These are phyloP conservation scores for Drosophila eugracilis DNA, from an alignment of 1,140 invertebrate genomes.

Conservation along the genomic window DNA sequence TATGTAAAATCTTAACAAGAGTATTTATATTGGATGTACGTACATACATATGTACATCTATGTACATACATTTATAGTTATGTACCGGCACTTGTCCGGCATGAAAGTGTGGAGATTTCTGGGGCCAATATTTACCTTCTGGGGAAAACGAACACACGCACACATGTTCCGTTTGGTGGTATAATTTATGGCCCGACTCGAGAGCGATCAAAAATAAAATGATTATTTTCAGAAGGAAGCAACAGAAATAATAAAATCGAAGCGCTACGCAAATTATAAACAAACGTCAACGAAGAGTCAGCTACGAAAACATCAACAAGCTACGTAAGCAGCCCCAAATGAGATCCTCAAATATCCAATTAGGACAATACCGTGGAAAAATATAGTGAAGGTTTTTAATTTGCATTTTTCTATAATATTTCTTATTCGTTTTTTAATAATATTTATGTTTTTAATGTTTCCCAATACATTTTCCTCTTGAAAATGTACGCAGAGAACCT, in stretches of 20 bases:
- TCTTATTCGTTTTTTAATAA: too few species aligned
- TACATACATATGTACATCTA: not conserved
- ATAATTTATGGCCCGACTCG: conserved; percentile 62
- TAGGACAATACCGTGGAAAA: conserved; percentile 10
- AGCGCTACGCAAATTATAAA: conserved; percentile 66
- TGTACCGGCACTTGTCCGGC: conserved; percentile 21
- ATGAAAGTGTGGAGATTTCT: conserved; percentile 10
- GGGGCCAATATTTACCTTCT: conserved; percentile 27
- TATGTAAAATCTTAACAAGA: not conserved
- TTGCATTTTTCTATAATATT: not conserved
- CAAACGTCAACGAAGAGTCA: conserved; percentile 59
- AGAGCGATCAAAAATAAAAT: conserved; percentile 67
- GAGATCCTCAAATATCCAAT: not conserved
- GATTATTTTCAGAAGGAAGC: conserved; percentile 61
- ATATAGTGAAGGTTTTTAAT: not conserved
- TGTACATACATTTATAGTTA: not conserved
- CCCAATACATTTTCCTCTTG: too few species aligned
- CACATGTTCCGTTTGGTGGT: conserved; percentile 49
- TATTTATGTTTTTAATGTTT: too few species aligned
- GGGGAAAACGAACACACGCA: conserved; percentile 31
- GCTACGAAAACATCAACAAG: conserved; percentile 41
- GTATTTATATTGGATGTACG: conserved; percentile 9
- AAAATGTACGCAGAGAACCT: too few species aligned
- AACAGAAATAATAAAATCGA: conserved; percentile 42
- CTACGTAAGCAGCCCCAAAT: conserved; percentile 28